Base-by-base conservation (phyloP, 2,797 vertebrate species). In the Acipenser ruthenus region DNA sequence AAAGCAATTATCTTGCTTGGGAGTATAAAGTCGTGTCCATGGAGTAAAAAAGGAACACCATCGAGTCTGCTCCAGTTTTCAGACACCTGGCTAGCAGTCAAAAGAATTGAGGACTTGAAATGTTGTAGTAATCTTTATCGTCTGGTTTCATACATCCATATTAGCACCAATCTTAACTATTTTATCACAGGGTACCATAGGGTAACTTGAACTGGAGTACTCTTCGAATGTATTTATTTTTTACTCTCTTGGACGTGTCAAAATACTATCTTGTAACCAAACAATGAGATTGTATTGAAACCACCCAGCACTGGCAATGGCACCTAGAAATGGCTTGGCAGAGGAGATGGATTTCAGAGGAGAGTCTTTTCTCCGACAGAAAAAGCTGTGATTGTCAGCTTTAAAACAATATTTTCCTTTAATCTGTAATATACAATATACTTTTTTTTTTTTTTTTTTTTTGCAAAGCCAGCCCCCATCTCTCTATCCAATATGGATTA, bases 401-500 rank as follows among this genome's bases (percentile, higher is more conserved):
- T 77, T 65, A 49, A 37, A 37, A 37, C 37, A 37, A 37, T 37
- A 63, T 59, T n/a, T 69, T 65, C 67, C 56, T 7, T 68, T 55
- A 56, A 71, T 83, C 88, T 88, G 83, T 88, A 86, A 89, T 87
- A 86, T 88, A 89, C 86, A 88, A 84, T 80, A 74, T 76, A 76
- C 65, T 69, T 76, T 60, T 75, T 73, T 18, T 18, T 18, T 75
- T 77, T 76, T n/a, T 75, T 72, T 85, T 78, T 80, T 72, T 74
- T 69, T 71, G 67, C 74, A 70, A 80, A 75, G 75, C 79, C 72
- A 75, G 67, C 79, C 83, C 76, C 79, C 72, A 77, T 92, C 86
- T 82, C 86, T 89, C 89, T 84, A 97, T 98, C 95, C 95, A 99
- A 97, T 97, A 97, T 98, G 96, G 95, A 98, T 97, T 94, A 98